Percentiles rank a stretch among this genome's conserved stretches.
These are phyloP conservation scores for Heliconius erato DNA, from an alignment of 2,888 invertebrate species.

Conservation along the genomic window DNA sequence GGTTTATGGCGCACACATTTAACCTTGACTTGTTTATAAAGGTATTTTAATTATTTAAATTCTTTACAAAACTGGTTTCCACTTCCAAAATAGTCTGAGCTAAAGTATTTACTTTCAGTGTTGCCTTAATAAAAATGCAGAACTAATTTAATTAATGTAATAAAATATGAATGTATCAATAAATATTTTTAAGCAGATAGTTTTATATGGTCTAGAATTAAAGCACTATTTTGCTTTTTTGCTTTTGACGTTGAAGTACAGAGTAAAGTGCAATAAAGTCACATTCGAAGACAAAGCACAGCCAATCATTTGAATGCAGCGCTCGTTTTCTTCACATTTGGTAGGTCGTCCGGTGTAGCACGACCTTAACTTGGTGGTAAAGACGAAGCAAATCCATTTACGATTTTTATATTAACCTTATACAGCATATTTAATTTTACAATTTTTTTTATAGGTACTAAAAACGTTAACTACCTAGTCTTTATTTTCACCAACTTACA, in stretches of 20 bases:
- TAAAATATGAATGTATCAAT: too few species aligned
- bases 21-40: constrained; percentile 41
- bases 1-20: constrained; percentile 33
- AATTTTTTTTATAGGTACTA: neutral
- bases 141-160: neutral
- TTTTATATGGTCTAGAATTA: neutral
- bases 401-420: constrained; percentile 32
- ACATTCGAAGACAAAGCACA: constrained; percentile 47
- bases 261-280: neutral
- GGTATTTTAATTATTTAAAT: neutral
- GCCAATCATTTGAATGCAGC: constrained; percentile 55
- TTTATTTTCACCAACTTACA: neutral
- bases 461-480: neutral
- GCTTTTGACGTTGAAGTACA: neutral
- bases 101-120: neutral
- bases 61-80: neutral
- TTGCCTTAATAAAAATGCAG: neutral
- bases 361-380: constrained; percentile 58
- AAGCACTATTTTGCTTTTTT: neutral
- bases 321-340: constrained; percentile 57
- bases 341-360: constrained; percentile 58
- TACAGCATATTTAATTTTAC: constrained; percentile 23
- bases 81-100: neutral
- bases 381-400: constrained; percentile 48
- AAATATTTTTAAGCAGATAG: too few species aligned